Evolutionary conservation across 1,140 invertebrate species (phyloP), one percentile per base, ranked within the genome.

Genomic region (Lerema accius): DNA sequence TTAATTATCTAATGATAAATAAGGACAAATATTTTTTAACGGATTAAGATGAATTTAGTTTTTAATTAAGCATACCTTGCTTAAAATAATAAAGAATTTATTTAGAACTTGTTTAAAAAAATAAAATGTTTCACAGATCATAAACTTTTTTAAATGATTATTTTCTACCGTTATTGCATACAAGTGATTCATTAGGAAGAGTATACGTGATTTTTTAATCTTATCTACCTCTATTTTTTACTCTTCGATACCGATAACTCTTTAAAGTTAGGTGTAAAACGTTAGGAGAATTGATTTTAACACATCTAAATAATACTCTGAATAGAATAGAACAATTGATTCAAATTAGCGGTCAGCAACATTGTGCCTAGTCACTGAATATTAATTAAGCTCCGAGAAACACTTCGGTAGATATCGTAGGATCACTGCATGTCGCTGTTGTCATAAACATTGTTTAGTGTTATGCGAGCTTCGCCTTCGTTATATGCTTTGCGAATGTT

Each of bases 361-460:
- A 60, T 76, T 73, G 67, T 73, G 81, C 67, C 67, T 63, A 75
- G 80, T 86, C 81, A 84, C 75, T 70, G 73, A 76, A 80, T 82
- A 76, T 82, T 83, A 86, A 86, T 86, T 86, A 84, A 78, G 45
- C 51, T 43, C 19, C 45, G 62, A 59, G 69, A 71, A 51, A 49
- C 40, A 60, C 48, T 35, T 45, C 58, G 43, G 61, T 43, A 59
- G 48, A 63, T 55, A 68, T 60, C 40, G 49, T 60, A 70, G 64
- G 51, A 58, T 48, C 35, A 37, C 65, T 19, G 37, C 65, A 59
- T 73, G 63, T 59, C 48, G 59, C 67, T 63, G 35, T 77, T 78
- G 71, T 74, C 71, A 71, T 73, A 77, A 80, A 82, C 72, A 85
- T 80, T 74, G 67, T 74, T 77, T 75, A 76, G 65, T 74, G 65